Evolutionary conservation across 2,888 invertebrate species (phyloP).

Genomic region (Acanthoscelides obtectus): DNA sequence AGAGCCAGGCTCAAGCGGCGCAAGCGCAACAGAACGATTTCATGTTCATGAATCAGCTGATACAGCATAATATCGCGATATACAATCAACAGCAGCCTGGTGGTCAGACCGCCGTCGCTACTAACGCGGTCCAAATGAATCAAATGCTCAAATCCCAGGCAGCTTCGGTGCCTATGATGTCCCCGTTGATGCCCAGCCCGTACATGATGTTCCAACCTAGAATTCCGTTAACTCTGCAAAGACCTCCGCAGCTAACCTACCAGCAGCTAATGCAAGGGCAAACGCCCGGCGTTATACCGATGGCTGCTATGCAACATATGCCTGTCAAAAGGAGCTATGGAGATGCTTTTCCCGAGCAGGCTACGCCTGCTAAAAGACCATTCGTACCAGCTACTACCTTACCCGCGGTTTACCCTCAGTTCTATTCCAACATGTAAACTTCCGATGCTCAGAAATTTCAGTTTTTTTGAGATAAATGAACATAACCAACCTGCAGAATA

Average conservation of each 20-base stretch:
- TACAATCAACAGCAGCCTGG: conserved; percentile 33
- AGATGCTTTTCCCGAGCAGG: conserved; percentile 43
- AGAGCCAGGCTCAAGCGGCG: conserved; percentile 52
- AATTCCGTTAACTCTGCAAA: conserved; percentile 27
- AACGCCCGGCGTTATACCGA: conserved; percentile 32
- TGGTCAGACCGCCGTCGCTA: conserved; percentile 13
- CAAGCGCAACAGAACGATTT: conserved; percentile 41
- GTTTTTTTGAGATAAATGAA: no score
- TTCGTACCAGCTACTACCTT: conserved; percentile 30
- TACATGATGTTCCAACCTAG: conserved; percentile 34
- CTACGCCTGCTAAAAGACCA: conserved; percentile 41
- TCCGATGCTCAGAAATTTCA: background rate
- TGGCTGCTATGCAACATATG: conserved; percentile 34
- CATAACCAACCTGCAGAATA: no score
- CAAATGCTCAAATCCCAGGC: conserved; percentile 26
- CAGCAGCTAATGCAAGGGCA: conserved; percentile 33
- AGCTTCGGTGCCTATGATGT: conserved; percentile 37
- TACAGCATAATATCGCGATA: conserved; percentile 44
- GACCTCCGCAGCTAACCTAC: conserved; percentile 29
- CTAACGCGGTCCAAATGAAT: conserved; percentile 6
- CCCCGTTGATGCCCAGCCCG: conserved; percentile 35
- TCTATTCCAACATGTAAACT: conserved; percentile 44
- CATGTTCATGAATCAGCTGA: conserved; percentile 43
- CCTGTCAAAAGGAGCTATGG: conserved; percentile 46
- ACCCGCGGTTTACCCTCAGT: conserved; percentile 40